Percentiles rank a stretch among this genome's conserved stretches.
Conservation (phyloP, 2,888 invertebrate species). For the Latrodectus elegans region DNA sequence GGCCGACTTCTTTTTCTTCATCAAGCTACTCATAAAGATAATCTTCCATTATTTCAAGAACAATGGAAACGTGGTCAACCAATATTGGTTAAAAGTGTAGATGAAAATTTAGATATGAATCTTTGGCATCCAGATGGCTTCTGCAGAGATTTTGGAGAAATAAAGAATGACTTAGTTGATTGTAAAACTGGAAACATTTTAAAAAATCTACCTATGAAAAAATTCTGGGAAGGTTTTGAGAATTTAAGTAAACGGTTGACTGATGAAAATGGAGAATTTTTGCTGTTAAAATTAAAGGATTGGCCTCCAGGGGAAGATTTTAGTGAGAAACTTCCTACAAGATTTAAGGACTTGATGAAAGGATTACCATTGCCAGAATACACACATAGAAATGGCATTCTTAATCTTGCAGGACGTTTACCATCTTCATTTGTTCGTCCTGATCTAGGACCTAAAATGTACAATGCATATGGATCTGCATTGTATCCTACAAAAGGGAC, state of each 20-base stretch:
- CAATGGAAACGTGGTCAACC: constrained; percentile 95
- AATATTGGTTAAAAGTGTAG: constrained; percentile 92
- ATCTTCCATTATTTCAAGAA: constrained; percentile 80
- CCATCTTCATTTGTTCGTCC: constrained; percentile 95
- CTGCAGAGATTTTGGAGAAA: constrained; percentile 91
- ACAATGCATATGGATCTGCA: constrained; percentile 90
- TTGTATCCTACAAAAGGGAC: constrained; percentile 86
- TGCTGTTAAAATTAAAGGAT: constrained; percentile 95
- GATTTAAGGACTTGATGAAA: constrained; percentile 92
- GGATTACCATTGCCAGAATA: constrained; percentile 92
- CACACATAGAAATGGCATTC: constrained; percentile 88
- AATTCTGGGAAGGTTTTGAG: constrained; percentile 98
- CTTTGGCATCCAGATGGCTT: constrained; percentile 95
- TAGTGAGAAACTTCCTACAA: constrained; percentile 84
- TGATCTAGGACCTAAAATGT: constrained; percentile 98
- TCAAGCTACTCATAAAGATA: constrained; percentile 84
- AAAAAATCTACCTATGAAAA: constrained; percentile 90
- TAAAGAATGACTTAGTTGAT: constrained; percentile 93
- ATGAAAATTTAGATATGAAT: constrained; percentile 83
- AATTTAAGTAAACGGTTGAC: constrained; percentile 79
- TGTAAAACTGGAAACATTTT: constrained; percentile 92
- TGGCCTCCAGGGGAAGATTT: constrained; percentile 98
- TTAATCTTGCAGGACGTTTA: constrained; percentile 91
- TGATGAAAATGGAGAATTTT: constrained; percentile 77
- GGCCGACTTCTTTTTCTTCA: constrained; percentile 90